Conservation (phyloP, 30 jellyfish, hydroid and myxozoan genomes). For the Calvadosia cruxmelitensis region DNA sequence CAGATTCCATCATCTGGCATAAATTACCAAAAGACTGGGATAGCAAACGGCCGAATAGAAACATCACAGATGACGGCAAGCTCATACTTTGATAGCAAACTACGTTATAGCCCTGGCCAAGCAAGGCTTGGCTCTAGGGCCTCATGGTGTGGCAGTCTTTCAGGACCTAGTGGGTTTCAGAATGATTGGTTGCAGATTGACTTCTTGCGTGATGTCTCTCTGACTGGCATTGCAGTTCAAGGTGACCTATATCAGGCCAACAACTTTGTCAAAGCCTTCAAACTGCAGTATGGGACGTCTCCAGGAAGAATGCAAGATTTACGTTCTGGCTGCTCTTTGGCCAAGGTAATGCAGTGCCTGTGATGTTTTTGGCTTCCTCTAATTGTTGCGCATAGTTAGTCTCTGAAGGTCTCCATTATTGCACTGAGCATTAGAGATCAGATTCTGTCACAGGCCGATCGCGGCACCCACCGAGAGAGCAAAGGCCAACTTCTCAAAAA, state of each 20-base stretch:
- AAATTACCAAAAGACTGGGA: no score
- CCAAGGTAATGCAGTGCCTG: no score
- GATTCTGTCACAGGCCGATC: no score
- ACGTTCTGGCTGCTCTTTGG: no score
- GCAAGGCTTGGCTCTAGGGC: neutral
- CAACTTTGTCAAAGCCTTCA: neutral
- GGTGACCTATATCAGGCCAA: neutral
- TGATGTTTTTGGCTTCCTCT: no score
- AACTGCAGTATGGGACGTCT: neutral
- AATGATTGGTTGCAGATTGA: neutral
- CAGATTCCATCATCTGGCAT: no score
- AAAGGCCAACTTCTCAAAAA: no score
- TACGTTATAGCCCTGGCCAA: neutral
- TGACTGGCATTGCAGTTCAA: neutral
- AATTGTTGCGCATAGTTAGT: no score
- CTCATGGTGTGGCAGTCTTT: neutral
- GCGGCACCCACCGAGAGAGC: no score
- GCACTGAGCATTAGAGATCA: no score
- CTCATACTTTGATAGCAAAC: neutral
- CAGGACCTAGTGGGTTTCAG: neutral
- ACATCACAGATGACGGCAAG: neutral
- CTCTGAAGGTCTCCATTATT: no score
- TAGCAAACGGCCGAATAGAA: neutral
- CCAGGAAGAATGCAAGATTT: no score
- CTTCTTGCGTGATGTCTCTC: neutral